These are phyloP conservation scores for Sapayoa aenigma DNA, from an alignment of 2,113 vertebrate genomes.

Conservation along the genomic window DNA sequence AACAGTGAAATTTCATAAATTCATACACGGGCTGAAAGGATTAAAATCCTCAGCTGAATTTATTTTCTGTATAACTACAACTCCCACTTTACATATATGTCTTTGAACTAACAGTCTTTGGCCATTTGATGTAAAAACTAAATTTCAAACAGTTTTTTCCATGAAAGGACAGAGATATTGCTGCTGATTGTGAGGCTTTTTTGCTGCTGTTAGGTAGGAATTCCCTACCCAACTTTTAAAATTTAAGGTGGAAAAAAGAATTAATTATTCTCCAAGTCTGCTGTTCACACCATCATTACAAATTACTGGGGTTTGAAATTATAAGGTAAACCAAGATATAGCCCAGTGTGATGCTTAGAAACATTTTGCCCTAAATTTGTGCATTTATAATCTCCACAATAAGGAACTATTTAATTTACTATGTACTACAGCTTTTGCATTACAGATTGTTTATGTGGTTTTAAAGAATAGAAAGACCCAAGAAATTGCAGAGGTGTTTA, in stretches of 20 bases:
- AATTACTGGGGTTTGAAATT: background rate
- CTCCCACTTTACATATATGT: fast-evolving
- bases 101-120: background rate
- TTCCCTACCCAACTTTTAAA: background rate
- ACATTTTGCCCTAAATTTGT: background rate
- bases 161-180: background rate
- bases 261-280: background rate
- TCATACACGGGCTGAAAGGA: background rate
- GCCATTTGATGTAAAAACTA: background rate
- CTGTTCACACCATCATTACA: background rate
- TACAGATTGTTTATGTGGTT: background rate
- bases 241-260: background rate
- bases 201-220: background rate
- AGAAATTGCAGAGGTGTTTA: background rate
- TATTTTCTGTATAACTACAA: background rate
- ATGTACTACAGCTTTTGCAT: background rate
- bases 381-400: background rate
- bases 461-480: background rate
- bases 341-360: background rate
- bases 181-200: background rate
- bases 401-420: background rate
- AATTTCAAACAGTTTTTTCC: background rate
- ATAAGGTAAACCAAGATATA: background rate
- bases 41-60: background rate
- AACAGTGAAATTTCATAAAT: background rate